A percentile compares a stretch with the other conserved stretches of the same genome.
phyloP scores from a whole-genome alignment of 2,888 invertebrate genomes.

The Drosophila emarginata region DNA sequence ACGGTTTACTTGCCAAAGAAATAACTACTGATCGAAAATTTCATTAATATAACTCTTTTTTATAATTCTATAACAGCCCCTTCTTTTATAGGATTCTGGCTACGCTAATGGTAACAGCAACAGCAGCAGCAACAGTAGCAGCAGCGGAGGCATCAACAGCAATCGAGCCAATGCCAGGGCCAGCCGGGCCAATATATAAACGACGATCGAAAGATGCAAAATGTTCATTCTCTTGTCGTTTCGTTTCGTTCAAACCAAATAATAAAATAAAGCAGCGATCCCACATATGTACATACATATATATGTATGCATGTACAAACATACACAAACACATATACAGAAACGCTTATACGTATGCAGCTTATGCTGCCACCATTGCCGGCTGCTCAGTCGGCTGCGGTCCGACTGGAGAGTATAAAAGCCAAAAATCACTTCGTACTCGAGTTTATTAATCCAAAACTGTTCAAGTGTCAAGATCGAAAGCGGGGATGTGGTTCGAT shows the following conservation, averaged over 20 bases:
- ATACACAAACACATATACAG: background rate
- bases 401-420: slow-evolving; percentile 79
- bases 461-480: slow-evolving; percentile 81
- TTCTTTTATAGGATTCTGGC: background rate
- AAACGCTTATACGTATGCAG: slow-evolving; percentile 35
- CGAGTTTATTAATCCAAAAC: slow-evolving; percentile 83
- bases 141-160: slow-evolving; percentile 40
- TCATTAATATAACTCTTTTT: too few species aligned
- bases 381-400: slow-evolving; percentile 34
- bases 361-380: slow-evolving; percentile 66
- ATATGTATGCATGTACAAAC: slow-evolving; percentile 13
- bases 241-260: slow-evolving; percentile 67
- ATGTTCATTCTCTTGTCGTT: slow-evolving; percentile 68
- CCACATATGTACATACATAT: slow-evolving; percentile 15
- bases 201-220: slow-evolving; percentile 77
- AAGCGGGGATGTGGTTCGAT: slow-evolving; percentile 17
- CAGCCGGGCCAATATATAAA: slow-evolving; percentile 64
- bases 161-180: slow-evolving; percentile 48
- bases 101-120: background rate
- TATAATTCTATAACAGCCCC: background rate
- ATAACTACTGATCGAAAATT: too few species aligned
- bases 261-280: slow-evolving; percentile 73
- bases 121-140: slow-evolving; percentile 4
- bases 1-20: too few species aligned
- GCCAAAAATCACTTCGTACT: slow-evolving; percentile 82